A percentile compares a stretch with the other conserved stretches of the same genome.
phyloP scores from a whole-genome alignment of 2,113 vertebrate genomes.

The Glaucomys volans region DNA sequence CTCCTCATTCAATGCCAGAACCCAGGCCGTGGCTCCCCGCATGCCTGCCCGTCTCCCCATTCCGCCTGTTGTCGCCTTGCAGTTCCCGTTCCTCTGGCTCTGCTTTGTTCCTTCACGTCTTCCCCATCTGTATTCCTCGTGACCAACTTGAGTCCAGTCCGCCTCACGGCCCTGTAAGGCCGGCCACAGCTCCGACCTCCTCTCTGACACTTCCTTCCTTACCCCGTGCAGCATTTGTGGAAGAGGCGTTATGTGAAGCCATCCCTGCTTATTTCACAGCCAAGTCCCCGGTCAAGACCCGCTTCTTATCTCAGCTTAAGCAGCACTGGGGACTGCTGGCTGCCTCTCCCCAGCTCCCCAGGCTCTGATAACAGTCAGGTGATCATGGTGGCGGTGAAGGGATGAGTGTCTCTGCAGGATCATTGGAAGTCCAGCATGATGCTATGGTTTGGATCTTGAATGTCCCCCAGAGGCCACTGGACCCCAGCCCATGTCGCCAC shows the following conservation, averaged over 20 bases:
- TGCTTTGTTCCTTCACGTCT: not conserved
- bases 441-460: not conserved
- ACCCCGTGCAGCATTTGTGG: not conserved
- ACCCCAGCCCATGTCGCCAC: not conserved
- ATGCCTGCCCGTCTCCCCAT: not conserved
- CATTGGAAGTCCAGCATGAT: not conserved
- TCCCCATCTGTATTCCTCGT: not conserved
- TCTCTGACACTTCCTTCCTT: not conserved
- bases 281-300: not conserved
- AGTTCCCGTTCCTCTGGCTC: not conserved
- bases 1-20: not conserved
- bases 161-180: not conserved
- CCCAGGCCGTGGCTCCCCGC: not conserved
- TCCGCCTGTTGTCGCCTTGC: not conserved
- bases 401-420: not conserved
- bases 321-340: not conserved
- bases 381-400: not conserved
- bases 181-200: not conserved
- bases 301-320: not conserved
- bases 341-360: not conserved
- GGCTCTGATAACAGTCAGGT: not conserved
- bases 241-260: not conserved
- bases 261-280: not conserved
- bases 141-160: not conserved
- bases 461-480: not conserved